Base-by-base conservation (phyloP, 1,140 invertebrate species). In the Halotydeus destructor region DNA sequence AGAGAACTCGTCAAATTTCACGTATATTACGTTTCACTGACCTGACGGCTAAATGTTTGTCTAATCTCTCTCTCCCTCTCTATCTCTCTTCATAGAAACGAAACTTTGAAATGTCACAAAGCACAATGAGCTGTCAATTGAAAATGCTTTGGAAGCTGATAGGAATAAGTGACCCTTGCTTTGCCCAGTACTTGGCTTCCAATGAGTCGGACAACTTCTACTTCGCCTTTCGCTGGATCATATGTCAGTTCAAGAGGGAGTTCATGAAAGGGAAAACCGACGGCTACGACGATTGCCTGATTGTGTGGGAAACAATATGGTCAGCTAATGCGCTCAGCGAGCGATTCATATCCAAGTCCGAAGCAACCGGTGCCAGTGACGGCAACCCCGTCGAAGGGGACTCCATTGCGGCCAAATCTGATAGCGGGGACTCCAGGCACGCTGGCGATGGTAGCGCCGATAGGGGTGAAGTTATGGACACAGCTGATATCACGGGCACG, bases 161-260 rank as follows among this genome's bases (percentile, higher is more conserved):
- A 28, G 24, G 43, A 35, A 32, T 47, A 14, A 49, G 44, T 18
- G 47, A 49, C 43, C 45, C 47, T 6, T 21, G 23, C 31, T 49
- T 49, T 42, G 47, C 47, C 11, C 39, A 49, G 37, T 48, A 47
- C 34, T 28, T 49, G 11, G 76, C 81, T 47, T 71, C 68, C 21
- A 79, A 94, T 53, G 88, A 97, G 46, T 93, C 89, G 2, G 79
- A 77, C 3, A 96, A 97, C 58, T 86, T 98, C 78, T 97, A 89
- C 57, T 98, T 99, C 61, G 96, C 86, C 60, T 99, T 99, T 62
- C 76, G 93, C 14, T 74, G 72, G 71, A 58, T 73, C 32, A 54
- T 73, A 4, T 69, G 74, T 19, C 54, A 62, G 23, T 73, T 73
- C 52, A 74, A 74, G 51, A 53, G 71, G 46, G 71, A 73, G 53